Base-by-base conservation (phyloP, 2,888 invertebrate genomes). In the Periphyllus acericola region DNA sequence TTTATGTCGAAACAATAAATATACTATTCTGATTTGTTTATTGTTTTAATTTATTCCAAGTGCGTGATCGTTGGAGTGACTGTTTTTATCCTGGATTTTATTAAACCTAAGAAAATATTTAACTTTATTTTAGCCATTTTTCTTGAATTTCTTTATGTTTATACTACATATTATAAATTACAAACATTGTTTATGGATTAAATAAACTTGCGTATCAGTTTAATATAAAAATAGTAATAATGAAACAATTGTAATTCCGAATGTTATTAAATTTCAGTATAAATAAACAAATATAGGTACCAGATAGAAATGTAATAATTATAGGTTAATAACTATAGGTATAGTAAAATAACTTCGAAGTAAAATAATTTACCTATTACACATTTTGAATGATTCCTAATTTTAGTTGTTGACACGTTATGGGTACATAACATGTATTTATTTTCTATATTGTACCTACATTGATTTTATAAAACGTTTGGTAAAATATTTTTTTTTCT, bases 11-110 rank as follows among this genome's bases (percentile, higher is more conserved):
- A 52, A 68, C 66, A n/a, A 84, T 46, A 75, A 60, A 52, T 52
- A 66, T 46, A 36, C 32, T 68, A 36, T 75, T 32, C n/a, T 76
- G 68, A 78, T 85, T 85, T 85, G 68, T 85, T 85, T 85, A 55
- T 85, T 71, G 36, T 79, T 85, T 85, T 79, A 79, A 85, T 85
- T 78, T 79, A 79, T 71, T 55, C 52, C 29, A 14, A 72, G 52
- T 46, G n/a, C 78, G 71, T 79, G 85, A 79, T 36, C 52, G 55
- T 71, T 85, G n/a, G n/a, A n/a, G n/a, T n/a, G n/a, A n/a, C n/a
- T n/a, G n/a, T n/a, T n/a, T n/a, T n/a, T n/a, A n/a, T n/a, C n/a
- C n/a, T n/a, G n/a, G n/a, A n/a, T n/a, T 83, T 85, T 55, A 34
- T 55, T 34, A 71, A 79, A 55, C 36, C 11, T 5, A 52, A 40